These are phyloP conservation scores for Nothoprocta perdicaria DNA, from an alignment of 2,113 vertebrate species.

Conservation along the genomic window DNA sequence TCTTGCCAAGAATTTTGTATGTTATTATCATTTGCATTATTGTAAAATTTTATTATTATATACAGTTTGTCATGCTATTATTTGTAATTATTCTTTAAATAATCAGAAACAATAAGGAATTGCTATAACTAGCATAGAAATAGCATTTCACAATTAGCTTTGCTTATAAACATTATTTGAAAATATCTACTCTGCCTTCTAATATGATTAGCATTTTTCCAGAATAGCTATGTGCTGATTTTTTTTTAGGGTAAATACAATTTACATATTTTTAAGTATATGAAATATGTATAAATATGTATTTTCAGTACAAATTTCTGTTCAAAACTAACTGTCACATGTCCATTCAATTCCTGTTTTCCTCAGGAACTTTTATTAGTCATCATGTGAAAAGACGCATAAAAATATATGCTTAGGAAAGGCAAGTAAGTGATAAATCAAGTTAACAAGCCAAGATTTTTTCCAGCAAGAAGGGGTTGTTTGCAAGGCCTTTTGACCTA, in stretches of 20 bases:
- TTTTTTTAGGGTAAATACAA: neutral
- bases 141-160: neutral
- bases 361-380: slow-evolving; percentile 44
- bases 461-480: neutral
- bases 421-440: slow-evolving; percentile 39
- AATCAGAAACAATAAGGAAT: neutral
- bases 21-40: neutral
- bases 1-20: neutral
- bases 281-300: neutral
- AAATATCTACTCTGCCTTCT: neutral
- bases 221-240: neutral
- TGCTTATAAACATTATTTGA: neutral
- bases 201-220: neutral
- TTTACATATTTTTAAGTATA: neutral
- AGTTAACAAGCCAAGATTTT: slow-evolving; percentile 40
- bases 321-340: slow-evolving; percentile 70
- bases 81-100: neutral
- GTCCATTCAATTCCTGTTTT: slow-evolving; percentile 46
- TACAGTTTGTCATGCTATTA: neutral
- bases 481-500: slow-evolving; percentile 18
- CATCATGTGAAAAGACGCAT: slow-evolving; percentile 60
- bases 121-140: neutral
- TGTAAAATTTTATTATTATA: neutral
- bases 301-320: neutral
- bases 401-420: neutral